Percentiles rank a stretch among this genome's conserved stretches.
Conservation (phyloP, 2,888 invertebrate species). For the Aradus depressus region DNA sequence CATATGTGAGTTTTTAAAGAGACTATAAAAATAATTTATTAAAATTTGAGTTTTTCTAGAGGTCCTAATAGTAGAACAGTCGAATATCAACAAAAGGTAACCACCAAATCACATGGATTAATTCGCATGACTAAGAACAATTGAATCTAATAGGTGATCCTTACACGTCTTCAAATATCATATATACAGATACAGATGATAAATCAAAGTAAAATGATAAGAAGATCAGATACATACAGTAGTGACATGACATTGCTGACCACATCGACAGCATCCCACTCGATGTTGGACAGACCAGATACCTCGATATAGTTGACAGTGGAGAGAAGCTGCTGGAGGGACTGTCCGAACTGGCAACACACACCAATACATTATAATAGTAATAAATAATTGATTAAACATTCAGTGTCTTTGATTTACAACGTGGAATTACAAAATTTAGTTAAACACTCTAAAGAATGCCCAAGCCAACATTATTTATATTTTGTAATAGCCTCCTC, state of each 20-base stretch:
- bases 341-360: slow-evolving; percentile 83
- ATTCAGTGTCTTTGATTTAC: not conserved
- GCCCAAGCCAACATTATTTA: slow-evolving; percentile 4
- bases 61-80: too few relatives aligned
- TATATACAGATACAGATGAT: not conserved
- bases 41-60: too few relatives aligned
- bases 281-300: slow-evolving; percentile 73
- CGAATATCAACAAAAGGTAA: too few relatives aligned
- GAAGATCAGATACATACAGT: slow-evolving; percentile 42
- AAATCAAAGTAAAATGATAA: not conserved
- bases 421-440: slow-evolving; percentile 1
- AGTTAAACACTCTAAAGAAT: slow-evolving; percentile 5
- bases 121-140: slow-evolving; percentile 3
- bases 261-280: slow-evolving; percentile 86
- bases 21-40: too few relatives aligned
- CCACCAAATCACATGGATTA: not conserved
- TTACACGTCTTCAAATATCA: not conserved
- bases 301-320: slow-evolving; percentile 71
- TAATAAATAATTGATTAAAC: not conserved
- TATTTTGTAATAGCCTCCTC: too few relatives aligned
- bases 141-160: not conserved
- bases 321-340: slow-evolving; percentile 75
- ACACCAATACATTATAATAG: too few relatives aligned
- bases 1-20: too few relatives aligned
- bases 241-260: slow-evolving; percentile 71